Base-by-base conservation (phyloP, 2,888 invertebrate species). In the Brachyptera putata region DNA sequence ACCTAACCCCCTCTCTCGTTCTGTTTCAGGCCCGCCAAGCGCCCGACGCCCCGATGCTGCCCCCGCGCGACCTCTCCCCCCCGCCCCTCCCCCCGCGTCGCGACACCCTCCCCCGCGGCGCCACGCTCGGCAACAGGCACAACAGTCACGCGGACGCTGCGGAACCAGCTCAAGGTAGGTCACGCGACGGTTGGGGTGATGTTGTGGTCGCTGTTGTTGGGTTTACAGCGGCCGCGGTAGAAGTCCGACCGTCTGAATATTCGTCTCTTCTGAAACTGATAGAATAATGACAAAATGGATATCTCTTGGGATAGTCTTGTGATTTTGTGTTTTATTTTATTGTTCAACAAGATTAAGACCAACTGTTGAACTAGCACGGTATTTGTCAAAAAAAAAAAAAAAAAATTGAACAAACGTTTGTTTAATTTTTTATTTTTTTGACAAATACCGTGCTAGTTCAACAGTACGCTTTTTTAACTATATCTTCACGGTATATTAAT, bases 1-100 rank as follows among this genome's bases (percentile, higher is more conserved):
- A 21, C 30, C 4, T 49, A 21, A 21, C 30, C 11, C 21, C 7
- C 14, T 2, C 26, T 46, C 14, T 39, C n/a, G 18, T 36, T 55
- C 34, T 37, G 61, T 68, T 70, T 39, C 61, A 80, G 78, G 76
- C 76, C 64, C 79, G 80, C n/a, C 85, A 84, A 74, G 83, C 83
- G 57, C 84, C 82, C 59, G 84, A 84, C 71, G 85, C 86, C 56
- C 86, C 87, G n/a, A 76, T 79, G 57, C 77, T 86, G 69, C 87
- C 86, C 56, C 86, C 85, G 5, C 78, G 86, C 61, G 86, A 86
- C 70, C 77, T 79, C 53, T 81, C 78, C 21, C 78, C 83, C 67
- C 85, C 86, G 7, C 85, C 85, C 56, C 77, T 83, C 66, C 85
- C 85, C 43, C 86, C 85, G 11, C 76, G 85, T 67, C 72, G 76